Percentiles rank a stretch among this genome's conserved stretches.
Conservation (phyloP, 2,888 invertebrate genomes). For the Eulithis prunata region DNA sequence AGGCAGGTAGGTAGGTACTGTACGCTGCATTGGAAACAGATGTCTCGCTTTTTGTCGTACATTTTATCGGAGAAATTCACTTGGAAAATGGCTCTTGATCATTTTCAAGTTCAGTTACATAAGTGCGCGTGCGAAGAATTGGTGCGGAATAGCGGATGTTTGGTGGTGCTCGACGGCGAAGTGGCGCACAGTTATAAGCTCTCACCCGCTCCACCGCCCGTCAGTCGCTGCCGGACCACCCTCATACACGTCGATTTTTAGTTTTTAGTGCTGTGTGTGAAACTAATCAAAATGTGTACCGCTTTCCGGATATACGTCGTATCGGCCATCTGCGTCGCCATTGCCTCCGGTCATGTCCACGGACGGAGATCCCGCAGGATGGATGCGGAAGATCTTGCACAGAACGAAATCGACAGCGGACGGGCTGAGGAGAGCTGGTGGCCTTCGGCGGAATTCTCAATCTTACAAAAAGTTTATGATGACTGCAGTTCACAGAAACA, state of each 20-base stretch:
- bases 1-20: constrained; percentile 42
- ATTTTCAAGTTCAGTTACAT: constrained; percentile 85
- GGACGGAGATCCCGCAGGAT: constrained; percentile 77
- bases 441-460: constrained; percentile 84
- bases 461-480: constrained; percentile 86
- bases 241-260: constrained; percentile 72
- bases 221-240: constrained; percentile 79
- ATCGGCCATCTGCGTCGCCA: constrained; percentile 73
- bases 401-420: constrained; percentile 80
- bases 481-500: constrained; percentile 86
- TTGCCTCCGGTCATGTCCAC: constrained; percentile 72
- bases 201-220: constrained; percentile 70
- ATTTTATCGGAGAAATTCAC: constrained; percentile 84
- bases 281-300: constrained; percentile 71
- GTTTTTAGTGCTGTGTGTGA: constrained; percentile 75
- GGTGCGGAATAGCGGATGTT: constrained; percentile 85
- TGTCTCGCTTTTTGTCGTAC: constrained; percentile 78
- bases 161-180: constrained; percentile 79
- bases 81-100: constrained; percentile 83
- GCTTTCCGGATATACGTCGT: constrained; percentile 77
- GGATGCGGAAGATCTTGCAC: constrained; percentile 71
- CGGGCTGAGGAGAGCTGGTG: constrained; percentile 81
- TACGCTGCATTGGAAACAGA: constrained; percentile 66
- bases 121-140: constrained; percentile 83
- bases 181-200: constrained; percentile 81